Base-by-base conservation (phyloP, 2,113 vertebrate genomes). In the Kryptolebias marmoratus region DNA sequence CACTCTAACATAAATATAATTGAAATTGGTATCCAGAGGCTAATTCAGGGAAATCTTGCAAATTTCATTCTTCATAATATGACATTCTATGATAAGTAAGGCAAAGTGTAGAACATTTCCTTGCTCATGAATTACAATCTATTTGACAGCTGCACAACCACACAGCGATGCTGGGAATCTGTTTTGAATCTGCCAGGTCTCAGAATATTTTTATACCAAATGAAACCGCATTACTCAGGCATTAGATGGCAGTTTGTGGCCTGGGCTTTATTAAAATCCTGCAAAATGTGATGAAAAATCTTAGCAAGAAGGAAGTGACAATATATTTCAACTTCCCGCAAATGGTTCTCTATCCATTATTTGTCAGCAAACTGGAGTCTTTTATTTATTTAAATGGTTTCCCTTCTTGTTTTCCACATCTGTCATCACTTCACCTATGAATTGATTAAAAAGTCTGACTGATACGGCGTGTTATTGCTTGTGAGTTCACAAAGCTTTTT, bases 111-210 rank as follows among this genome's bases (percentile, higher is more conserved):
- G 39, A 73, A 81, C 85, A 80, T 84, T 64, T 73, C 47, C 64
- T 53, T 71, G 63, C 84, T 83, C 80, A 82, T 88, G 78, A 88
- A 87, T 88, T 88, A 63, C 85, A 83, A 86, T 87, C 68, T 77
- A 67, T 80, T 67, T 87, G 82, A 92, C 87, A 87, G 80, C 74
- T 36, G 62, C 69, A 71, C 75, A 59, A 75, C 45, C 61, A 55
- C 64, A 58, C 49, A 48, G 52, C 58, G 44, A 74, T 62, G 52
- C 60, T 45, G 62, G 50, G 61, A 77, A 73, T 87, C 59, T 77
- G 52, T 57, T 49, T 58, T 54, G 64, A 79, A 73, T 87, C 59
- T 77, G 73, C 68, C 56, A 31, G 47, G 12, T 56, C 71, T 81
- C 53, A 39, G 73, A 72, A 83, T 75, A 84, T 84, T 75, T 87